phyloP scores from a whole-genome alignment of 2,888 invertebrate species.

The Aethes cnicana region DNA sequence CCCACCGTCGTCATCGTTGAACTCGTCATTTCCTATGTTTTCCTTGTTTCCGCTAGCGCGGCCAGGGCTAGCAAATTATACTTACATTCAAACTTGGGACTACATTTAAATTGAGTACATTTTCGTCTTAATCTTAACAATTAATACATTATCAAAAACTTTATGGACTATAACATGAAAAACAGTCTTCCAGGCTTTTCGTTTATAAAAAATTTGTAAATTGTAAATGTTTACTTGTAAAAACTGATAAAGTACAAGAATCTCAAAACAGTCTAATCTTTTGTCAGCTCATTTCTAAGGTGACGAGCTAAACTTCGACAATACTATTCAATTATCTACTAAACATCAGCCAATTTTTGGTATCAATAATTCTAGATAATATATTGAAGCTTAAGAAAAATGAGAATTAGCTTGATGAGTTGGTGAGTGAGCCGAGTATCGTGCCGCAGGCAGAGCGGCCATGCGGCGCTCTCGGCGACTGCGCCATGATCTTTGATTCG shows the following conservation, averaged over 20 bases:
- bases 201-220: constrained; percentile 78
- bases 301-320: constrained; percentile 41
- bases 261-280: constrained; percentile 66
- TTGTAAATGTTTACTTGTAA: constrained; percentile 72
- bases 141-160: constrained; percentile 73
- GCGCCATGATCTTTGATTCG: too few species aligned
- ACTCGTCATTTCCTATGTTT: too few species aligned
- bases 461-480: too few species aligned
- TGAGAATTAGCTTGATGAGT: constrained; percentile 21
- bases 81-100: constrained; percentile 34
- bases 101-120: constrained; percentile 53
- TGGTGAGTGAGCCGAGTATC: constrained; percentile 28
- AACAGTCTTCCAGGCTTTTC: constrained; percentile 79
- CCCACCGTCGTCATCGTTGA: too few species aligned
- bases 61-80: constrained; percentile 29
- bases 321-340: constrained; percentile 48
- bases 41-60: too few species aligned
- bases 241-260: constrained; percentile 72
- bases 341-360: constrained; percentile 60
- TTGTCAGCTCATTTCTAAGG: constrained; percentile 44
- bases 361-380: constrained; percentile 51
- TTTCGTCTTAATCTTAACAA: constrained; percentile 67
- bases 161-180: constrained; percentile 78
- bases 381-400: constrained; percentile 37
- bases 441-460: background rate